Percentiles rank a stretch among this genome's conserved stretches.
Evolutionary conservation across 2,888 invertebrate genomes (phyloP).

Genomic region (Amphipyra berbera): DNA sequence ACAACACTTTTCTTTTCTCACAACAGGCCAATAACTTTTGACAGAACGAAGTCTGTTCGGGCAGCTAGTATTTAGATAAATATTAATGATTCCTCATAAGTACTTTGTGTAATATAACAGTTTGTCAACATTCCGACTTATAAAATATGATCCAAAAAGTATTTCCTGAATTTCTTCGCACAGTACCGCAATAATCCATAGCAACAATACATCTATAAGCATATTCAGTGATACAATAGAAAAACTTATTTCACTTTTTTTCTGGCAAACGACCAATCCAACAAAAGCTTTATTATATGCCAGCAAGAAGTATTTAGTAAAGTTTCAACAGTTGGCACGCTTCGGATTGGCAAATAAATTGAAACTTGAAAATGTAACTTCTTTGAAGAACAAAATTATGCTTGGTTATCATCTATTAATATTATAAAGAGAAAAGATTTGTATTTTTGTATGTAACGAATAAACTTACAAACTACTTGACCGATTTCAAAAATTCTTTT

Average conservation of each 20-base stretch:
- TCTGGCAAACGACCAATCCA: slow-evolving; percentile 48
- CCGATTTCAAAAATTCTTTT: too few relatives aligned
- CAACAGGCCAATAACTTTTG: too few relatives aligned
- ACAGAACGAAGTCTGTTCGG: too few relatives aligned
- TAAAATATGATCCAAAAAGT: background rate
- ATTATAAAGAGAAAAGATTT: too few relatives aligned
- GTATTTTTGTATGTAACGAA: too few relatives aligned
- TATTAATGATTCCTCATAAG: too few relatives aligned
- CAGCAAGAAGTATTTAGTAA: slow-evolving; percentile 58
- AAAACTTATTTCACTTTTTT: slow-evolving; percentile 47
- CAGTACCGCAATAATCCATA: slow-evolving; percentile 13
- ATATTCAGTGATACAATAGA: slow-evolving; percentile 32
- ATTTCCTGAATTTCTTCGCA: background rate
- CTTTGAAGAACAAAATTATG: slow-evolving; percentile 28
- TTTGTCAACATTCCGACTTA: background rate
- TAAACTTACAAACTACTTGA: too few relatives aligned
- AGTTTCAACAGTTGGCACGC: slow-evolving; percentile 57
- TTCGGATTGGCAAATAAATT: slow-evolving; percentile 51
- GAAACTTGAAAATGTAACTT: slow-evolving; percentile 38
- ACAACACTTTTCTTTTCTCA: too few relatives aligned
- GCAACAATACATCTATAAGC: slow-evolving; percentile 21
- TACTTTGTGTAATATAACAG: too few relatives aligned
- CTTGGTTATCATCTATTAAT: slow-evolving; percentile 34
- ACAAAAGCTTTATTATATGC: slow-evolving; percentile 49
- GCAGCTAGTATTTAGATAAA: too few relatives aligned